phyloP scores from a whole-genome alignment of 2,888 invertebrate genomes.

The Nephrocerus scutellatus region DNA sequence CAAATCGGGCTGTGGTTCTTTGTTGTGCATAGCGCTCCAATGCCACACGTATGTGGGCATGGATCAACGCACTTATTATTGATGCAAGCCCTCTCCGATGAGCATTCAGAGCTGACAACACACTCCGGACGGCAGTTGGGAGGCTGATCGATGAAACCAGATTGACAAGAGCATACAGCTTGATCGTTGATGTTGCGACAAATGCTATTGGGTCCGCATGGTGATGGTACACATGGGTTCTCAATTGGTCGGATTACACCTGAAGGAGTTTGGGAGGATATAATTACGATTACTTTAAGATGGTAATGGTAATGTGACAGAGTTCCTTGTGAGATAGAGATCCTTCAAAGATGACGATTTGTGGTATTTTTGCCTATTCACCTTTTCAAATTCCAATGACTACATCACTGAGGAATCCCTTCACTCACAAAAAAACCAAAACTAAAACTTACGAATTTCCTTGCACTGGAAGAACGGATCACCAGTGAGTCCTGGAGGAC shows the following conservation, averaged over 20 bases:
- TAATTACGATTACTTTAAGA: no score
- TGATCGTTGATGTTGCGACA: conserved; percentile 72
- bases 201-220: conserved; percentile 83
- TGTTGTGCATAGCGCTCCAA: conserved; percentile 72
- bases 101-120: conserved; percentile 80
- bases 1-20: conserved; percentile 84
- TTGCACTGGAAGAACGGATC: conserved; percentile 76
- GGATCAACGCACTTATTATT: conserved; percentile 83
- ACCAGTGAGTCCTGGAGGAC: conserved; percentile 67
- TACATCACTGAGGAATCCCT: no score
- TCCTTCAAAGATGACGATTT: no score
- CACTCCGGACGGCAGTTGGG: conserved; percentile 80
- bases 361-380: no score
- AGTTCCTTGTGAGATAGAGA: no score
- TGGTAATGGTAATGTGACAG: no score
- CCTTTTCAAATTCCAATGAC: no score
- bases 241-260: conserved; percentile 43
- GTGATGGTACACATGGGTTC: conserved; percentile 75
- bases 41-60: conserved; percentile 81
- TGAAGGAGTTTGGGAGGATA: no score
- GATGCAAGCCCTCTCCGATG: conserved; percentile 71
- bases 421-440: no score
- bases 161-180: conserved; percentile 78
- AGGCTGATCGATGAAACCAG: conserved; percentile 70
- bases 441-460: no score